These are phyloP conservation scores for Pomacea maculata DNA, from an alignment of 1,140 invertebrate genomes.

Conservation along the genomic window DNA sequence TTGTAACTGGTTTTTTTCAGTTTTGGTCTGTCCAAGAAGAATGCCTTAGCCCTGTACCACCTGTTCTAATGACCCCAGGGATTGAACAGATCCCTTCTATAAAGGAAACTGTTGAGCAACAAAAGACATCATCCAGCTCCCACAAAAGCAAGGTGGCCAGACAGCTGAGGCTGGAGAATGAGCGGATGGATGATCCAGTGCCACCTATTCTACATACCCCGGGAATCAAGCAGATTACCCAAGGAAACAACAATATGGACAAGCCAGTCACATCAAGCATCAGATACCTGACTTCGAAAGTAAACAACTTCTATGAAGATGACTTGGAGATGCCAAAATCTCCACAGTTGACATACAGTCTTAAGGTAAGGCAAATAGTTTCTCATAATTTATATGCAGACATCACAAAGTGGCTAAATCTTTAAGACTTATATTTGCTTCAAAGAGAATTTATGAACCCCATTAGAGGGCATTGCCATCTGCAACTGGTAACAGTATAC, in stretches of 20 bases:
- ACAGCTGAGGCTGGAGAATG: too few species aligned
- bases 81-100: too few species aligned
- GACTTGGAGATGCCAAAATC: slow-evolving; percentile 5
- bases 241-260: not conserved
- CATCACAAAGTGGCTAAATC: not conserved
- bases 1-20: too few species aligned
- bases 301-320: not conserved
- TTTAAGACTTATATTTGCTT: not conserved
- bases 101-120: too few species aligned
- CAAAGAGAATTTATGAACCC: not conserved
- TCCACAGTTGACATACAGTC: slow-evolving; percentile 18
- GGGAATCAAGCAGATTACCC: slow-evolving; percentile 5
- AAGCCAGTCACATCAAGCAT: not conserved
- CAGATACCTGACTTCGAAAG: not conserved
- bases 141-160: too few species aligned
- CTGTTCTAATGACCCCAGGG: too few species aligned
- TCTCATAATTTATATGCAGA: not conserved
- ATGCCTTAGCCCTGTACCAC: too few species aligned
- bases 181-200: too few species aligned
- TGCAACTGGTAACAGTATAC: not conserved
- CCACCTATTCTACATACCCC: slow-evolving; percentile 3
- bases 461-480: not conserved
- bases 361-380: not conserved
- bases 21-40: too few species aligned
- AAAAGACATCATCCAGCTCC: too few species aligned